phyloP scores from a whole-genome alignment of 2,888 invertebrate genomes.

The Diaprepes abbreviatus region DNA sequence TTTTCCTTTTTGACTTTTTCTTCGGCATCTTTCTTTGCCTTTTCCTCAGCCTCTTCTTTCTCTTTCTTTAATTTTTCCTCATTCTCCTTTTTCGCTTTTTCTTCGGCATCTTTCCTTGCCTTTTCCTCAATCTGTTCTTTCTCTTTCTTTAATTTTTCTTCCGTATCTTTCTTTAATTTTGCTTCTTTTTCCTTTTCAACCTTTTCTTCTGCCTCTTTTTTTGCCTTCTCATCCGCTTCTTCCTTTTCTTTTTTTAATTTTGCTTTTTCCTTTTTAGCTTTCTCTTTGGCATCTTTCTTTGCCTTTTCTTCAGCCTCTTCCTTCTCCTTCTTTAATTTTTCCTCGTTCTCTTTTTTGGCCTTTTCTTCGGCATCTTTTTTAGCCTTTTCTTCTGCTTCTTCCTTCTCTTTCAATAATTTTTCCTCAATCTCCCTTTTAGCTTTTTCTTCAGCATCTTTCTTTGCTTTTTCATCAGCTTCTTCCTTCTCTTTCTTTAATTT shows the following conservation, averaged over 20 bases:
- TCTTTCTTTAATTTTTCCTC: slow-evolving; percentile 50
- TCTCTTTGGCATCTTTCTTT: slow-evolving; percentile 36
- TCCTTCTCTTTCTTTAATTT: slow-evolving; percentile 36
- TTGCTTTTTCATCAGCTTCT: slow-evolving; percentile 44
- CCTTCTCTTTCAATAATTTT: slow-evolving; percentile 23
- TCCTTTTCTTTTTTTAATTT: slow-evolving; percentile 28
- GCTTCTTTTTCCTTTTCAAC: slow-evolving; percentile 50
- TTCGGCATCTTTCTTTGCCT: slow-evolving; percentile 44
- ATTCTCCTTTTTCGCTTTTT: slow-evolving; percentile 50
- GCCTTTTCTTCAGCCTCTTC: slow-evolving; percentile 39
- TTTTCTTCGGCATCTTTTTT: slow-evolving; percentile 40
- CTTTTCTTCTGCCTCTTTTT: slow-evolving; percentile 53
- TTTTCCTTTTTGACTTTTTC: slow-evolving; percentile 46
- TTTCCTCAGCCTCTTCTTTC: slow-evolving; percentile 28
- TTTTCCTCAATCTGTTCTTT: slow-evolving; percentile 46
- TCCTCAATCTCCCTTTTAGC: slow-evolving; percentile 35
- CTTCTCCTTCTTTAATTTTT: slow-evolving; percentile 42
- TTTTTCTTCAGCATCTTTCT: slow-evolving; percentile 43
- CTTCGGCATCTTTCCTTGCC: slow-evolving; percentile 49
- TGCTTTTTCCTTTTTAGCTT: slow-evolving; percentile 43
- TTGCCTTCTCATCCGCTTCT: too few species aligned
- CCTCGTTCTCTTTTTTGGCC: slow-evolving; percentile 36
- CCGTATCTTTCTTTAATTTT: slow-evolving; percentile 56
- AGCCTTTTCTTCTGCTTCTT: slow-evolving; percentile 39
- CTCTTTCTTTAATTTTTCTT: slow-evolving; percentile 42